Base-by-base conservation (phyloP, 1,140 invertebrate species). In the Rhopalosiphum padi region DNA sequence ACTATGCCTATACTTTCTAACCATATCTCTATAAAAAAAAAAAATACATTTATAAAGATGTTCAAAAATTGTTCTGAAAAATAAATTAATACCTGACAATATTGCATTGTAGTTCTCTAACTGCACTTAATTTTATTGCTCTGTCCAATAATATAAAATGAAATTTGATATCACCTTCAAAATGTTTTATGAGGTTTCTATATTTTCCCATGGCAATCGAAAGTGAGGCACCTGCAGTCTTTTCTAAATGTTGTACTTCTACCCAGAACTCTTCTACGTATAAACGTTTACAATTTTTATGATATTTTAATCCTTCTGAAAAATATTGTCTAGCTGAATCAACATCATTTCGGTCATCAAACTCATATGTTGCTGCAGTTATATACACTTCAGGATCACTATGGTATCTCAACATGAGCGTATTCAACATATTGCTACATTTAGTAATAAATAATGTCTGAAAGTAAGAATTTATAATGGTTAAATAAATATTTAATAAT, bases 271-370 rank as follows among this genome's bases (percentile, higher is more conserved):
- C 91, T 53, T 93, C 91, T 23, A 93, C 46, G 9, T 85, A 93
- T 21, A 93, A 25, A 41, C 37, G 41, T 93, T 93, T 93, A 37
- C 82, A 93, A 41, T 93, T 82, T 6, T 53, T 86, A 35, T 93
- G 91, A 53, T 93, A 37, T 25, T 93, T 83, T 41, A 83, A 43
- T n/a, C 91, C 91, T 85, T 93, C 68, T 25, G 77, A 35, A 55
- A 85, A 93, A 43, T 86, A 93, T 37, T 25, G 22, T 86, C 91
- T 48, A 51, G 91, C 91, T 30, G 77, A 7, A 86, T 93, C 91
- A 22, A 93, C 82, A 93, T 93, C 35, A 25, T 83, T 93, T n/a
- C 91, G 82, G 41, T 93, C 91, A 53, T 93, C 91, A 93, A 93
- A 93, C 53, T 93, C 91, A 85, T 85, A 93, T 5, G 46, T 82